Base-by-base conservation (phyloP, 2,797 vertebrate genomes). In the Epinephelus awoara region DNA sequence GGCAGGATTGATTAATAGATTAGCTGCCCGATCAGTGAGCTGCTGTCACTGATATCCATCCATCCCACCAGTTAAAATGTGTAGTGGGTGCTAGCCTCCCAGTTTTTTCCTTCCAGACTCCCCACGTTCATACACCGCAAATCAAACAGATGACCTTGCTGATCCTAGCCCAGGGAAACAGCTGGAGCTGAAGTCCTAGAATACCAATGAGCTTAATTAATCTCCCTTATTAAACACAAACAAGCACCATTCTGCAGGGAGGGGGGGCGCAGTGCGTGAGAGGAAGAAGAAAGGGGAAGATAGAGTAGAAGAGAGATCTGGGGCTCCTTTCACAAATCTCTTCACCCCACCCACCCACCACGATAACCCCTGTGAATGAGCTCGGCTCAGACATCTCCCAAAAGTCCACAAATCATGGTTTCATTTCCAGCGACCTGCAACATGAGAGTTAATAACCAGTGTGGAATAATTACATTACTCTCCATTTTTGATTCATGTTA, bases 141-240 rank as follows among this genome's bases (percentile, higher is more conserved):
- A 57, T 86, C 38, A 80, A 88, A 82, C 27, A 64, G 66, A 80
- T 74, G 85, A 88, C 87, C 92, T 88, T 75, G 83, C 86, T 91
- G 86, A 90, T 93, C 82, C 67, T 50, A 68, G 82, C 87, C 80
- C 62, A 6, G 64, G 54, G 77, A 91, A 91, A 91, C 88, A 90
- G 82, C 85, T 90, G 88, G 79, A 92, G 70, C 80, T 56, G 29
- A 77, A 76, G 80, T 88, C 83, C 79, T 81, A 54, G 93, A 94
- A 96, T 95, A 93, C 88, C 92, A 94, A 94, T 91, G 90, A 94
- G 88, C 66, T 88, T 93, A 94, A 95, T 96, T 93, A 93, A 94
- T 95, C 87, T 90, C 88, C 88, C 92, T 94, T 84, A 89, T 94
- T 94, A 94, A 93, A 89, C 78, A 90, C 88, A 94, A 94, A 94